Base-by-base conservation (phyloP, 2,888 invertebrate species). In the Oscheius sp. region DNA sequence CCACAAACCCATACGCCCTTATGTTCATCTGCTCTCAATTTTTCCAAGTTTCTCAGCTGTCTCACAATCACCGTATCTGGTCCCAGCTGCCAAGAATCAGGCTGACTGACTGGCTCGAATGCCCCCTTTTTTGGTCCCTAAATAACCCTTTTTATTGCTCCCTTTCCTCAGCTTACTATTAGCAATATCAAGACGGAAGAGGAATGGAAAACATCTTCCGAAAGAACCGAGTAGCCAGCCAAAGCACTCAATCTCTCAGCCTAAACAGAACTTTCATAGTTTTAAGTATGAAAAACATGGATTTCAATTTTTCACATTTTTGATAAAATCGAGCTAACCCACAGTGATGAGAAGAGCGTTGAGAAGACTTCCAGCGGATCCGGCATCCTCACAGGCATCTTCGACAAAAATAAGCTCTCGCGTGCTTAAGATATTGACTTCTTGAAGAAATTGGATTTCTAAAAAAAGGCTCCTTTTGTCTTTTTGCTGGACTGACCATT, bases 341-440 rank as follows among this genome's bases (percentile, higher is more conserved):
- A 74, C 76, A 5, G 88, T 87, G 27, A 89, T 86, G 10, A 89
- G 82, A 17, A 90, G 80, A 3, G 90, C 89, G 82, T 90, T 90
- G 55, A 90, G 82, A 1, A 89, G 89, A 33, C 89, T 89, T 8
- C 89, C 89, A 20, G 89, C 89, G 0, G 78, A 78, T 15, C 80
- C 80, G 2, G 74, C 74, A 65, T 78, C 71, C 23, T 65, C 68
- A 15, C 74, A 73, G 12, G 80, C 73, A 57, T 80, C 80, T 37
- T 75, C 78, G 0, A 76, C 72, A 5, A 77, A 71, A 1, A 80
- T 25, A 23, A 78, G 29, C 50, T 76, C 73, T 1, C 67, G 42
- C 8, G 72, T 29, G 10, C 10, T 10, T 12, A 72, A 50, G 20
- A 72, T 17, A 15, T 65, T 58, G 6, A 53, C 23, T 12, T 58